These are phyloP conservation scores for Pasiphila rectangulata DNA, from an alignment of 2,888 invertebrate genomes.

Conservation along the genomic window DNA sequence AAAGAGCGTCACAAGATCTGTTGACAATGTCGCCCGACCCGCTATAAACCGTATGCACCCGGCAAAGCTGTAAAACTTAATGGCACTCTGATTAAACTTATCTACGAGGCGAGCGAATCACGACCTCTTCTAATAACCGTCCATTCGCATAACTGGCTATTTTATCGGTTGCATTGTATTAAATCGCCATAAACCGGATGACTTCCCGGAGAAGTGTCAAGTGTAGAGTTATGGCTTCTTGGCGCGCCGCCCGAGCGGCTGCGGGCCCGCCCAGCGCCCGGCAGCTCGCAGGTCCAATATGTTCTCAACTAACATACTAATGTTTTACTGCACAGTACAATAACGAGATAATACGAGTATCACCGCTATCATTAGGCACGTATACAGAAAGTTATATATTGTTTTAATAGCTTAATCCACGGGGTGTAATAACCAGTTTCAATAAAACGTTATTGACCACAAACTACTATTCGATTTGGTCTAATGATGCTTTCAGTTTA, in stretches of 20 bases:
- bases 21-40: conserved; percentile 77
- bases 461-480: conserved; percentile 8
- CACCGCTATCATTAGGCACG: conserved; percentile 13
- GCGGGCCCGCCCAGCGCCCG: conserved; percentile 11
- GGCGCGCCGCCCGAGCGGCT: conserved; percentile 46
- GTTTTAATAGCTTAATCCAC: conserved; percentile 23
- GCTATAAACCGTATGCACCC: conserved; percentile 79
- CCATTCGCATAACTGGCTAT: conserved; percentile 43
- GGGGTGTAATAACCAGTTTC: conserved; percentile 19
- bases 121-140: conserved; percentile 62
- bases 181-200: conserved; percentile 43
- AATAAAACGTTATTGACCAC: conserved; percentile 21
- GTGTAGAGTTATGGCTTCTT: conserved; percentile 48
- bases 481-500: conserved; percentile 10
- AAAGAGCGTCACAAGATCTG: conserved; percentile 80
- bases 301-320: conserved; percentile 43
- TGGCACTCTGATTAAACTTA: conserved; percentile 79
- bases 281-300: conserved; percentile 51
- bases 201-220: conserved; percentile 41
- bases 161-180: conserved; percentile 47
- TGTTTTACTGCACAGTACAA: conserved; percentile 35
- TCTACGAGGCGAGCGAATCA: conserved; percentile 65
- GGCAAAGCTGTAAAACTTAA: conserved; percentile 75
- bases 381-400: conserved; percentile 19
- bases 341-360: no score